Conservation (phyloP, 2,888 invertebrate species). For the Trypoxylon attenuatum region DNA sequence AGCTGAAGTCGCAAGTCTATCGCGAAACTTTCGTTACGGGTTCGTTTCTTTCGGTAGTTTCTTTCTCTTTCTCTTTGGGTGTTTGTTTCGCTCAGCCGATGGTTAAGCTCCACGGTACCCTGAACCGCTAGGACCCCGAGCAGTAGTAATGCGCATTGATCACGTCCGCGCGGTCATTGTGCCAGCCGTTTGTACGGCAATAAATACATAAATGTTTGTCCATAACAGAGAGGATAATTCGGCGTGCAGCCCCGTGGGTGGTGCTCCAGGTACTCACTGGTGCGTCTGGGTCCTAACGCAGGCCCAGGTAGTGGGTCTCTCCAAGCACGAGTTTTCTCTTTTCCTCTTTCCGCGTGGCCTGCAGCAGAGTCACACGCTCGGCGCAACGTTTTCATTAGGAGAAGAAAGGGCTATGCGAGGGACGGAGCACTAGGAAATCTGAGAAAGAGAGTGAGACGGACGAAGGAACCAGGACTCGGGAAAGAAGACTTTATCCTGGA, state of each 20-base stretch:
- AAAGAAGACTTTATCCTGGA: no score
- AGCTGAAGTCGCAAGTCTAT: no score
- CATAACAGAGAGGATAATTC: constrained; percentile 62
- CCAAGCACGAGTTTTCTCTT: constrained; percentile 40
- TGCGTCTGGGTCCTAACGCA: not conserved
- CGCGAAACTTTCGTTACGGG: no score
- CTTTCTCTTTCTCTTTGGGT: not conserved
- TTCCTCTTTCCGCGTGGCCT: constrained; percentile 7
- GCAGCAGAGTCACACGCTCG: constrained; percentile 33
- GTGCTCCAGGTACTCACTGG: constrained; percentile 35
- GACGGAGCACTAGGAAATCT: not conserved
- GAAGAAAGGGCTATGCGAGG: constrained; percentile 1
- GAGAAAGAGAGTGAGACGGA: not conserved
- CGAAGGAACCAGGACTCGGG: no score
- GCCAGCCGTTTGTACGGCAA: constrained; percentile 60
- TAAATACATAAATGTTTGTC: constrained; percentile 67
- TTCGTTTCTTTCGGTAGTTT: constrained; percentile 6
- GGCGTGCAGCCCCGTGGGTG: constrained; percentile 54
- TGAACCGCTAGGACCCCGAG: constrained; percentile 11
- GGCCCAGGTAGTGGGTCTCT: constrained; percentile 27
- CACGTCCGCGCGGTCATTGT: constrained; percentile 57
- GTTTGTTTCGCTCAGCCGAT: not conserved
- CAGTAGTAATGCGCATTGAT: constrained; percentile 57
- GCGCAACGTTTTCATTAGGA: constrained; percentile 44
- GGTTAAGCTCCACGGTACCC: constrained; percentile 1